phyloP scores from a whole-genome alignment of 2,888 invertebrate genomes.

The Aproaerema taeniolella region DNA sequence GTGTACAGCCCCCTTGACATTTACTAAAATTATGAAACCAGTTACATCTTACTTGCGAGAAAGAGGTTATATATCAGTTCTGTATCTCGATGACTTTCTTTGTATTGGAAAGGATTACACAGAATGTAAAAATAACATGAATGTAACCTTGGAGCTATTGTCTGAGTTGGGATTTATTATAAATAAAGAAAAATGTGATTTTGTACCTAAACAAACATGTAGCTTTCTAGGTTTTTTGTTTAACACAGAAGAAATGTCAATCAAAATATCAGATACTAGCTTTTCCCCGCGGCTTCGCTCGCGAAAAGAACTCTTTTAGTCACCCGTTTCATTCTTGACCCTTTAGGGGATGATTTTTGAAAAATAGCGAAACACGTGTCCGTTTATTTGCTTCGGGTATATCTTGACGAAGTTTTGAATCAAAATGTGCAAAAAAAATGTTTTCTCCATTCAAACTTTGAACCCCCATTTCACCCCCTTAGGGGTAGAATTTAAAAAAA shows the following conservation, averaged over 20 bases:
- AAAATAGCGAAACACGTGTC: too few species aligned
- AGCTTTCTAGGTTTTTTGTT: conserved; percentile 13
- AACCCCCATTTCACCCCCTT: too few species aligned
- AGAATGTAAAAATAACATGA: conserved; percentile 5
- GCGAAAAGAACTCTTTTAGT: too few species aligned
- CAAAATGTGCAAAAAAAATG: too few species aligned
- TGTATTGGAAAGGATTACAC: conserved; percentile 7
- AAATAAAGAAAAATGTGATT: conserved; percentile 12
- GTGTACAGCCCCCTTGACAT: conserved; percentile 14
- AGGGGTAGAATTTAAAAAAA: too few species aligned
- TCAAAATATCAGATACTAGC: conserved; percentile 6
- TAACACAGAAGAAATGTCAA: conserved; percentile 6
- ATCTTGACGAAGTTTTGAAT: too few species aligned
- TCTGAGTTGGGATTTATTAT: conserved; percentile 13
- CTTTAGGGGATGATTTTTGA: too few species aligned
- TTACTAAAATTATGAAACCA: conserved; percentile 16
- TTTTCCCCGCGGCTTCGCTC: too few species aligned
- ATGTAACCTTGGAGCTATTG: conserved; percentile 1
- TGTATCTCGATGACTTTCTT: conserved; percentile 15
- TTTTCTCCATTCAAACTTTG: too few species aligned
- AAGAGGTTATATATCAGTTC: background rate
- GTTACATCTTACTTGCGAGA: conserved; percentile 6
- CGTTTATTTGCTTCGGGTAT: too few species aligned
- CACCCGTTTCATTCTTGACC: too few species aligned
- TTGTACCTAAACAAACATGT: conserved; percentile 9